A percentile compares a stretch with the other conserved stretches of the same genome.
Conservation (phyloP, 2,888 invertebrate genomes). For the Sericinus montela region DNA sequence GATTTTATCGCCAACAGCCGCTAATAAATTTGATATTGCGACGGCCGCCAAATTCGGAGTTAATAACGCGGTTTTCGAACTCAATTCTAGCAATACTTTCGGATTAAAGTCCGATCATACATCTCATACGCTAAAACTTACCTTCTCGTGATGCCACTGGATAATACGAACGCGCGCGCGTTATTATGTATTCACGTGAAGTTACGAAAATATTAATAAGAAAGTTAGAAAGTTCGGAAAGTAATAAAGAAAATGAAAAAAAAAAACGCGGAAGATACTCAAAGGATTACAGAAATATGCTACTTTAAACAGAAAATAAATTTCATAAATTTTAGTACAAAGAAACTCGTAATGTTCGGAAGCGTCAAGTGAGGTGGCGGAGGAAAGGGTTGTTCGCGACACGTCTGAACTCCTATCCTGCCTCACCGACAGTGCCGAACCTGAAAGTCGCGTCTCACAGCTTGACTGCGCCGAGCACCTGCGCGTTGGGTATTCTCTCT, state of each 20-base stretch:
- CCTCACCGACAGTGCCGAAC: conserved; percentile 1
- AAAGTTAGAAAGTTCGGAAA: background rate
- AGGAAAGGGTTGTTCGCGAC: background rate
- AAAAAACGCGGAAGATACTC: background rate
- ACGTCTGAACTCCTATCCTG: conserved; percentile 1
- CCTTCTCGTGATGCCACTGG: background rate
- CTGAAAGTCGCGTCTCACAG: conserved; percentile 20
- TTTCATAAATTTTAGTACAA: background rate
- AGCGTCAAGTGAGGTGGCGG: background rate
- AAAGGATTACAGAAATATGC: background rate
- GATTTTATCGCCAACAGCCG: conserved; percentile 42
- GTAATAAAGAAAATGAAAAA: background rate
- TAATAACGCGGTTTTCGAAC: background rate
- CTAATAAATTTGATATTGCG: conserved; percentile 30
- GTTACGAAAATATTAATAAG: background rate
- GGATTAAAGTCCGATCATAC: conserved; percentile 2
- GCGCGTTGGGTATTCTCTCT: conserved; percentile 37
- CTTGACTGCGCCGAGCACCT: conserved; percentile 36
- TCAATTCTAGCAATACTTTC: background rate
- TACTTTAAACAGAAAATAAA: background rate
- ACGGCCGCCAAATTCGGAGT: background rate
- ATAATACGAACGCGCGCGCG: background rate
- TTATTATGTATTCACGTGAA: background rate
- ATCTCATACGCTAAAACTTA: background rate
- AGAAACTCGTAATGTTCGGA: background rate